A percentile compares a stretch with the other conserved stretches of the same genome.
These are phyloP conservation scores for Aleiodes sp. DNA, from an alignment of 1,140 invertebrate genomes.

Conservation along the genomic window DNA sequence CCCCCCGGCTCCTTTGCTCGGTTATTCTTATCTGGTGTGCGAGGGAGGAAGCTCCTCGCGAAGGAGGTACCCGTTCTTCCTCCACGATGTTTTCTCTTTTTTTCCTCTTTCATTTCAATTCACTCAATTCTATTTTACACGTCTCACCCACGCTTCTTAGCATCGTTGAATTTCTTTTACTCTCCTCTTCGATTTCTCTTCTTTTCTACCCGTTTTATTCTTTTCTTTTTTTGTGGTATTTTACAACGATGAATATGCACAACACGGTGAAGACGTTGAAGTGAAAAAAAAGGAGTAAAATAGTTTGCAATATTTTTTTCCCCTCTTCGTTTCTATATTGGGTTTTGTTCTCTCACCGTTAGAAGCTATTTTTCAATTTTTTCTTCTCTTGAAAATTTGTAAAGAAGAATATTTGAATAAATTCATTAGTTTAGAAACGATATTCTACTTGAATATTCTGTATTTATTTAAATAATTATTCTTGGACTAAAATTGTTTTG, in stretches of 20 bases:
- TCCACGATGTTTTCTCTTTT: too few species aligned
- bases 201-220: not conserved
- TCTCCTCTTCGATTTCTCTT: not conserved
- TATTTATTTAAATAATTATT: too few species aligned
- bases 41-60: conserved; percentile 8
- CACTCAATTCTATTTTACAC: too few species aligned
- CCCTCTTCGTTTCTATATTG: not conserved
- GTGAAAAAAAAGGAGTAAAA: not conserved
- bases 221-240: not conserved
- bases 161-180: not conserved
- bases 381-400: too few species aligned
- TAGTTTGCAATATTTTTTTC: not conserved
- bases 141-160: not conserved
- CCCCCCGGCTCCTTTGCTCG: too few species aligned
- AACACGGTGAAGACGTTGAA: not conserved
- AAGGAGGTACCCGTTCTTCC: too few species aligned
- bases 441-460: too few species aligned
- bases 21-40: conserved; percentile 40
- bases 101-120: too few species aligned
- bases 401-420: not conserved
- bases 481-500: too few species aligned
- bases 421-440: not conserved
- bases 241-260: conserved; percentile 24
- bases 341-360: not conserved
- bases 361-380: not conserved